Base-by-base conservation (phyloP, 2,888 invertebrate species). In the Candidula unifasciata region DNA sequence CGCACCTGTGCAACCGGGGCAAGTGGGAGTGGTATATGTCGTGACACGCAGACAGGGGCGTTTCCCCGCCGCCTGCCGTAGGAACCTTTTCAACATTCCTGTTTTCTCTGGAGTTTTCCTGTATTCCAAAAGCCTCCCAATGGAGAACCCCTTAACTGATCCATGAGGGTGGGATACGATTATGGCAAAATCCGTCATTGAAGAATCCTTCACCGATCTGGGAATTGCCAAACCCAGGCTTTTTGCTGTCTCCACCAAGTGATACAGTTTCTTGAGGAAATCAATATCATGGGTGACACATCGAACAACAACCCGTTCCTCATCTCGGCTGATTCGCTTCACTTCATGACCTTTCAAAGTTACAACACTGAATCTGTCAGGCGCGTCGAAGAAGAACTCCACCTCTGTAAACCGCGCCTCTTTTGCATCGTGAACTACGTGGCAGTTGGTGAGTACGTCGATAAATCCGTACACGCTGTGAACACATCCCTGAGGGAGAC, bases 381-480 rank as follows among this genome's bases (percentile, higher is more conserved):
- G 79, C 24, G 33, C 27, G 76, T 84, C 84, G 37, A 54, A 84
- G 80, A 84, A 84, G 74, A 80, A 84, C 35, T 84, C 84, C 13
- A 84, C 76, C 57, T 84, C 84, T 3, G 84, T 68, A 37, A n/a
- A 3, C 54, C 37, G 57, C 18, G 84, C 84, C 30, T 84, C 84
- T 8, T n/a, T 52, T 3, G 30, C 74, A 68, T 84, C 80, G 44
- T 37, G 52, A 0, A 84, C 68, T 0, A 84, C 74, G 33, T 84
- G 84, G 10, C 76, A 10, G 76, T 76, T 84, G 44, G 84, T 84
- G 52, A 54, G 2, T 0, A 84, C 37, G 35, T 84, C 80, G 33
- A 84, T 80, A 54, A 76, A 84, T 18, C 84, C 84, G 57, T 84
- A 84, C n/a, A 84, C 80, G n/a, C 54, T n/a, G 68, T 84, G 84